Base-by-base conservation (phyloP, 2,888 invertebrate genomes). In the Dasypogon diadema region DNA sequence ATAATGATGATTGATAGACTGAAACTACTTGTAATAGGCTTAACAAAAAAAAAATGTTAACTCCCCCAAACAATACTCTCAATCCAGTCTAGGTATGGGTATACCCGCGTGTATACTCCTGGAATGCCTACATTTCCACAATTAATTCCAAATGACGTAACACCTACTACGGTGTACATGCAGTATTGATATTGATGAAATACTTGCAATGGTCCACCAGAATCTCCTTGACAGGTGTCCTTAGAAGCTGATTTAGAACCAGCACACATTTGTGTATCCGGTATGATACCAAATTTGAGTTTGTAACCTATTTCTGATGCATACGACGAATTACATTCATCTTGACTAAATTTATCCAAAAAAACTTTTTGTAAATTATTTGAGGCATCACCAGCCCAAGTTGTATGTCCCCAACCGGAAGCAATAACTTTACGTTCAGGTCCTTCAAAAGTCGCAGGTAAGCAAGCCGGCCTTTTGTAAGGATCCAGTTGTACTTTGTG, bases 151-250 rank as follows among this genome's bases (percentile, higher is more conserved):
- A 88, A 83, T 1, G 88, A 89, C 2, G 88, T 89, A 0, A 90
- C 77, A 1, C 89, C 89, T 65, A 89, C 81, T 0, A 89, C 79
- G 54, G 84, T 84, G 79, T n/a, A 87, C 80, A 88, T 83, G 77
- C 89, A 89, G 2, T 81, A 77, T 4, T 81, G 68, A 6, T 80
- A 74, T 0, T 22, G 6, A 80, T 84, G 84, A 63, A 82, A 82
- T 0, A 87, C 81, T 58, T 86, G 85, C 24, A 92, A 82, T 1
- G 91, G 91, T 1, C 91, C 91, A n/a, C 92, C 92, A 8, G 90
- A 91, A 84, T 92, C 91, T 8, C 91, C 91, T 87, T 81, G 80
- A 70, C 90, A 90, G 0, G 89, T 89, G 77, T 90, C 90, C 34
- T 84, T 85, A 0, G 77, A 79, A 74, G 83, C 81, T 1, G 79